Percentiles rank a stretch among this genome's conserved stretches.
These are phyloP conservation scores for Halocynthia roretzi DNA, from an alignment of 23 tunicate genomes.

Conservation along the genomic window DNA sequence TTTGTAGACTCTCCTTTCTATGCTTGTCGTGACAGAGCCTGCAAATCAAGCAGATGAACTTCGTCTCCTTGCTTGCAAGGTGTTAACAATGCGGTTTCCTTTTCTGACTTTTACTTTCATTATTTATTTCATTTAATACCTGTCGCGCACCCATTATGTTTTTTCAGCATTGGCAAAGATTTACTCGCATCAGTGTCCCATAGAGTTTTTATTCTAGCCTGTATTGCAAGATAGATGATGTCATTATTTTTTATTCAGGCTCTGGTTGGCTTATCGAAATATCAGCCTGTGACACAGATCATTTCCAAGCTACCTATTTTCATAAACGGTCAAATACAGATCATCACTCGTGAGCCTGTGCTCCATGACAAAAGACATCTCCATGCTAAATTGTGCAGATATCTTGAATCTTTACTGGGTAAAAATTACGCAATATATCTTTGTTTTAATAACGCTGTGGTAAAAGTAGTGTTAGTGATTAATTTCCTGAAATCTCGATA, in stretches of 20 bases:
- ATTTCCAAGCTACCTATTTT: constrained; percentile 71
- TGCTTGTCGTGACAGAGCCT: constrained; percentile 46
- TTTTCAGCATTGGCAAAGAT: no score
- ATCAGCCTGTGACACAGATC: constrained; percentile 60
- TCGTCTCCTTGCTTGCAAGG: constrained; percentile 67
- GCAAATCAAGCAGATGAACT: constrained; percentile 60
- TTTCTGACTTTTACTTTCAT: neutral
- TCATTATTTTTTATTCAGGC: constrained; percentile 21
- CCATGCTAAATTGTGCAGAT: constrained; percentile 58
- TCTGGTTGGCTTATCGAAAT: constrained; percentile 55
- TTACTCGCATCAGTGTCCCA: no score
- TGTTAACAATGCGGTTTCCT: no score
- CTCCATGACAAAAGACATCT: constrained; percentile 50
- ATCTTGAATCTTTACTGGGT: constrained; percentile 62
- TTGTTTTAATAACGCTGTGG: no score
- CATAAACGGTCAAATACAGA: constrained; percentile 51
- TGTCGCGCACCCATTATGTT: neutral
- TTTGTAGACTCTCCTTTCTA: constrained; percentile 33
- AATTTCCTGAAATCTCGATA: neutral
- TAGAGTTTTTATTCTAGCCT: no score
- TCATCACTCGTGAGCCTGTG: constrained; percentile 55
- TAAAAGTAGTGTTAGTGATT: no score
- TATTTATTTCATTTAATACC: neutral
- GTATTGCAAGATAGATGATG: no score
- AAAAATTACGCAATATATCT: no score